Evolutionary conservation across 64 coral and sea anemone genomes (phyloP).

Genomic region (Montipora sp.): DNA sequence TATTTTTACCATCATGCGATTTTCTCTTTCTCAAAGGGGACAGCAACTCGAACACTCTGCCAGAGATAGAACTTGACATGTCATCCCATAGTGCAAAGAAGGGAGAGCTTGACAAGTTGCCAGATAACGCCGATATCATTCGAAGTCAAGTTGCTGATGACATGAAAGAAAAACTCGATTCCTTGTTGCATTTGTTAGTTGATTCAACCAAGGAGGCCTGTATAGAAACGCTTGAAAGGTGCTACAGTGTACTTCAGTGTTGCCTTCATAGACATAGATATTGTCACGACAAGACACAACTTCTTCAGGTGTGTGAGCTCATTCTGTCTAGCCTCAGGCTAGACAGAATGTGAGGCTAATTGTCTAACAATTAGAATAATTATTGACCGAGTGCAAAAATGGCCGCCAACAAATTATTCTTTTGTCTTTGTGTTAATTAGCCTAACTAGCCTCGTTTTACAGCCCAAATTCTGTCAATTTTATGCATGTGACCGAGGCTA

Average conservation of each 20-base stretch:
- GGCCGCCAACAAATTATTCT: too few species aligned
- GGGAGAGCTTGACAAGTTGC: neutral
- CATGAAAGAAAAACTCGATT: constrained; percentile 49
- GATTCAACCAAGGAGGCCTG: constrained; percentile 56
- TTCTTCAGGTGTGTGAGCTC: constrained; percentile 71
- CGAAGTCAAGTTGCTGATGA: neutral
- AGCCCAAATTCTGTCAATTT: too few species aligned
- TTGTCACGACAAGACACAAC: constrained; percentile 60
- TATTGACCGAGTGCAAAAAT: too few species aligned
- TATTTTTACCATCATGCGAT: neutral
- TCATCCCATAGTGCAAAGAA: neutral
- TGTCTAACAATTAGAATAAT: too few species aligned
- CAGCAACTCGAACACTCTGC: too few species aligned
- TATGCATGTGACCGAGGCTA: too few species aligned
- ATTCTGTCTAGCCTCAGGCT: neutral
- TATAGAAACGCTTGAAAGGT: constrained; percentile 78
- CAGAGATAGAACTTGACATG: too few species aligned
- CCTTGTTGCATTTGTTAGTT: constrained; percentile 65
- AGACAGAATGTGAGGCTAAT: neutral
- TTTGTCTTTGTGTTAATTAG: too few species aligned
- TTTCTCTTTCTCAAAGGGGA: neutral
- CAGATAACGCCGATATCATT: neutral
- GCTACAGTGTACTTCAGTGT: constrained; percentile 71
- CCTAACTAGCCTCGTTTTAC: too few species aligned
- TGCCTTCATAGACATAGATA: constrained; percentile 78